Evolutionary conservation across 2,113 vertebrate genomes (phyloP).

Genomic region (Myanophis thanlyinensis): DNA sequence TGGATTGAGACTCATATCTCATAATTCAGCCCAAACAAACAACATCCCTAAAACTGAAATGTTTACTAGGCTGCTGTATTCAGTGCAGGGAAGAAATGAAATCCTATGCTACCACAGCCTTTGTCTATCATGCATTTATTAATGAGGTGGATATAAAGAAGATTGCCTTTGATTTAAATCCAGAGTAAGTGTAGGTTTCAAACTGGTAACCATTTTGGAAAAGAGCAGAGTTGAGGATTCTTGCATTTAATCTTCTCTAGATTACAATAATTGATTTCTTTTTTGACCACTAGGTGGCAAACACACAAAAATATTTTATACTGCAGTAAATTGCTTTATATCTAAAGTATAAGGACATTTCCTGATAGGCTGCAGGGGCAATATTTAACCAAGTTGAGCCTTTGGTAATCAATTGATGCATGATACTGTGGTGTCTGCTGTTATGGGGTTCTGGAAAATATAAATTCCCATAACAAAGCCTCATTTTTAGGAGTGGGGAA

Average conservation of each 20-base stretch:
- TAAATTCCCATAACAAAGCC: not conserved
- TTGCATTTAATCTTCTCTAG: not conserved
- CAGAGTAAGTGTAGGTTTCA: not conserved
- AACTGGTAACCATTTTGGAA: not conserved
- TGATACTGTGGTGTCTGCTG: not conserved
- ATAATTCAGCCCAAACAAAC: not conserved
- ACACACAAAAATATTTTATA: not conserved
- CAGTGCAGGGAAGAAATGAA: not conserved
- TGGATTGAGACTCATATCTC: not conserved
- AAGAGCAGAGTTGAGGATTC: not conserved
- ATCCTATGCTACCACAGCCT: not conserved
- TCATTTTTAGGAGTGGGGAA: not conserved
- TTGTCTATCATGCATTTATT: not conserved
- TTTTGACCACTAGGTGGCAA: not conserved
- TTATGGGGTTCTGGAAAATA: not conserved
- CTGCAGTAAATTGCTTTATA: not conserved
- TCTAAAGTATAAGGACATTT: not conserved
- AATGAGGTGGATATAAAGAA: not conserved
- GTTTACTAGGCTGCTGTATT: not conserved
- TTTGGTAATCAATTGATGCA: not conserved
- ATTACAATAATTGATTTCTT: not conserved
- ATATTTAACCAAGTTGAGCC: not conserved
- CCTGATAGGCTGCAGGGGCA: not conserved
- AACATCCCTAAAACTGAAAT: not conserved
- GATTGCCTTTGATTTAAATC: not conserved